Evolutionary conservation across 2,888 invertebrate species (phyloP).

Genomic region (Tenthredo amoena): DNA sequence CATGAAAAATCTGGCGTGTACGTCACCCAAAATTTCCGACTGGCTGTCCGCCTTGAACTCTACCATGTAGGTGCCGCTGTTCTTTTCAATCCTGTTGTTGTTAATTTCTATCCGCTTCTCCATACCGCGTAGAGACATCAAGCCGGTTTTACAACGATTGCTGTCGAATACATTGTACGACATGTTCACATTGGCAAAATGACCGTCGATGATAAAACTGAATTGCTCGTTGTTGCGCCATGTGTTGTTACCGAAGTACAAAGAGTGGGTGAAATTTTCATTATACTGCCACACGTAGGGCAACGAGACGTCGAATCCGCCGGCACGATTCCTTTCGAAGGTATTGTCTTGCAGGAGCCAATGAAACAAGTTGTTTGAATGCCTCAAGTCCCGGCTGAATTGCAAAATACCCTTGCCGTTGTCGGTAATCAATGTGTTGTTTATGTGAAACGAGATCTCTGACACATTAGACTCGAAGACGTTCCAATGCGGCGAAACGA

Average conservation of each 20-base stretch:
- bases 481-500: constrained; percentile 93
- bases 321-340: constrained; percentile 90
- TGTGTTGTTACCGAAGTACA: constrained; percentile 92
- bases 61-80: constrained; percentile 90
- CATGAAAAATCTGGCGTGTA: constrained; percentile 88
- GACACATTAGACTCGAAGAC: constrained; percentile 92
- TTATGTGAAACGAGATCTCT: constrained; percentile 94
- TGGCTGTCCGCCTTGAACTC: constrained; percentile 95
- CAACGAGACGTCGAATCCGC: constrained; percentile 93
- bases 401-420: constrained; percentile 94
- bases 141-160: constrained; percentile 90
- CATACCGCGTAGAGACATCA: constrained; percentile 94
- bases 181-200: constrained; percentile 94
- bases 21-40: constrained; percentile 93
- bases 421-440: constrained; percentile 90
- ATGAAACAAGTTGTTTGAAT: constrained; percentile 98
- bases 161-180: constrained; percentile 91
- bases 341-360: constrained; percentile 94
- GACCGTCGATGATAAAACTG: constrained; percentile 92
- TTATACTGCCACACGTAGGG: constrained; percentile 98
- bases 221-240: constrained; percentile 94
- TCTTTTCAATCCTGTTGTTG: constrained; percentile 88
- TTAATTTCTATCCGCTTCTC: constrained; percentile 95
- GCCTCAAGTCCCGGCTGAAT: constrained; percentile 94
- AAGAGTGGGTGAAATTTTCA: constrained; percentile 95